phyloP scores from a whole-genome alignment of 2,888 invertebrate species.

The Chymomyza caudatula region DNA sequence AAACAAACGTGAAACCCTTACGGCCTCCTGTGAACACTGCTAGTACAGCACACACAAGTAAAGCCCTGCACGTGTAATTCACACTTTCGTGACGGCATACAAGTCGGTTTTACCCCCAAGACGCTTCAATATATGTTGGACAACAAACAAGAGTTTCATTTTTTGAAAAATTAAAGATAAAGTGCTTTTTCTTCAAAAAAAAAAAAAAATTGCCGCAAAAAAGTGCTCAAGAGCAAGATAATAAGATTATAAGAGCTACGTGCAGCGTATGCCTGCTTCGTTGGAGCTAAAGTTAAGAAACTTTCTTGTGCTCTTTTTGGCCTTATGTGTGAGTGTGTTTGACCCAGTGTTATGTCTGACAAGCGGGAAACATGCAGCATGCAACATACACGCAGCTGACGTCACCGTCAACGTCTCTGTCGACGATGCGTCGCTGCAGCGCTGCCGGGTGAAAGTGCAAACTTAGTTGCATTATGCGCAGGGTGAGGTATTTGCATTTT shows the following conservation, averaged over 20 bases:
- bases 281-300: background rate
- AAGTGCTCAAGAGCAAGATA: no score
- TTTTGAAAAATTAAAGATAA: no score
- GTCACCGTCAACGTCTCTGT: background rate
- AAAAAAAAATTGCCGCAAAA: no score
- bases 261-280: background rate
- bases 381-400: conserved; percentile 24
- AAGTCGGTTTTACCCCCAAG: no score
- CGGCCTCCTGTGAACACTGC: no score
- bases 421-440: background rate
- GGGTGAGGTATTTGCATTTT: conserved; percentile 17
- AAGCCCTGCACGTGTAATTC: no score
- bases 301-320: background rate
- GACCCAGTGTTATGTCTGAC: conserved; percentile 40
- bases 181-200: no score
- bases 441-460: conserved; percentile 52
- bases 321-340: background rate
- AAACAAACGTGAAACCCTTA: no score
- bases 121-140: no score
- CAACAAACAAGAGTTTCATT: no score
- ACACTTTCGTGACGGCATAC: no score
- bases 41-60: no score
- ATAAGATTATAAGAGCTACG: background rate
- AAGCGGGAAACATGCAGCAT: conserved; percentile 44
- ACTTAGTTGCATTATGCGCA: conserved; percentile 48